phyloP scores from a whole-genome alignment of 2,888 invertebrate genomes.

The Caenorhabditis becei region DNA sequence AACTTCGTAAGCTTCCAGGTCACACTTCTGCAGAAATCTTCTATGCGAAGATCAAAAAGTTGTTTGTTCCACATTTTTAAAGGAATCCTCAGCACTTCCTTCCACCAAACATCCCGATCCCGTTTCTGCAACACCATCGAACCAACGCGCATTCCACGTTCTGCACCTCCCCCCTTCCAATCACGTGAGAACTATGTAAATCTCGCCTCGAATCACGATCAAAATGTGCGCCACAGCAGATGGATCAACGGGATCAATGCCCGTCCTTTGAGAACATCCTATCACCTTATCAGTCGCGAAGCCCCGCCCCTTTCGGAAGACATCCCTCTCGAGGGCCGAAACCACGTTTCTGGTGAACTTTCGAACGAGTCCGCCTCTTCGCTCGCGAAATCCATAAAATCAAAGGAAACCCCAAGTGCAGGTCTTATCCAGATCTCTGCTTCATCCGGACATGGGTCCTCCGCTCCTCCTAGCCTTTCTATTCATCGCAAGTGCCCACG shows the following conservation, averaged over 20 bases:
- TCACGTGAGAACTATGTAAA: constrained; percentile 6
- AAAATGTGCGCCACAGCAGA: constrained; percentile 25
- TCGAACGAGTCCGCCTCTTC: constrained; percentile 23
- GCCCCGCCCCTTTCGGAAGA: constrained; percentile 38
- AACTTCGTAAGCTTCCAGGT: background rate
- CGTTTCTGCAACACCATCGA: constrained; percentile 26
- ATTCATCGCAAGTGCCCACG: background rate
- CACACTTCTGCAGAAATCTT: constrained; percentile 6
- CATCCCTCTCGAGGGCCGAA: background rate
- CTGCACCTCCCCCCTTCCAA: background rate
- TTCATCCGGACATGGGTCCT: constrained; percentile 8
- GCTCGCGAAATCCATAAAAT: constrained; percentile 41
- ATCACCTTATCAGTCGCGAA: background rate
- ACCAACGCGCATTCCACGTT: constrained; percentile 53
- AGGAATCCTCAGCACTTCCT: constrained; percentile 23
- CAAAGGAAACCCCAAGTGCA: constrained; percentile 13
- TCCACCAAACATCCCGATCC: background rate
- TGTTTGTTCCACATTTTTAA: constrained; percentile 23
- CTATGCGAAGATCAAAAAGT: constrained; percentile 33
- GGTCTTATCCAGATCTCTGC: constrained; percentile 12
- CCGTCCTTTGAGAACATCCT: constrained; percentile 36
- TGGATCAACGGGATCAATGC: constrained; percentile 34
- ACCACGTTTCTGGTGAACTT: constrained; percentile 53
- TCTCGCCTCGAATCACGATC: constrained; percentile 36
- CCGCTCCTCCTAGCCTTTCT: constrained; percentile 1